These are phyloP conservation scores for Symphodus melops DNA, from an alignment of 2,113 vertebrate species.

Conservation along the genomic window DNA sequence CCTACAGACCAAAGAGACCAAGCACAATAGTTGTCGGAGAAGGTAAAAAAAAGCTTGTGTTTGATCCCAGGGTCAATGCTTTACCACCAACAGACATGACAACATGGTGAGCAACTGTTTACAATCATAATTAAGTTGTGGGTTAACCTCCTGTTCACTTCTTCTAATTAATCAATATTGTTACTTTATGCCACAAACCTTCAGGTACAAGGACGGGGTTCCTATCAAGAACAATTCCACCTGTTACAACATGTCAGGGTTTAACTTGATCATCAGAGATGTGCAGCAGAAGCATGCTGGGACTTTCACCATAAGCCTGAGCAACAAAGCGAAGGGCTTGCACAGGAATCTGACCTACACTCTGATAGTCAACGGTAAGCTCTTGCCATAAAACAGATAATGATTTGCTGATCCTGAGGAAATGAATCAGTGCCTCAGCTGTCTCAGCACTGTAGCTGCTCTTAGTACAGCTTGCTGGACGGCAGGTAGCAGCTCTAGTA, in stretches of 20 bases:
- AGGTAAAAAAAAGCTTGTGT: conserved; percentile 78
- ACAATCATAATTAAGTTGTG: not conserved
- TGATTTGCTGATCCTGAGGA: conserved; percentile 39
- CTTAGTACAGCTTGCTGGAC: conserved; percentile 47
- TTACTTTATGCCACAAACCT: not conserved
- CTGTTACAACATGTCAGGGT: conserved; percentile 80
- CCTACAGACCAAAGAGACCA: conserved; percentile 62
- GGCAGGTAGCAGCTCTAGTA: conserved; percentile 78
- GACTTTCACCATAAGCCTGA: conserved; percentile 86
- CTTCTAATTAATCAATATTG: not conserved
- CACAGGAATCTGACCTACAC: conserved; percentile 86
- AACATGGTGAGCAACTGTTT: conserved; percentile 82
- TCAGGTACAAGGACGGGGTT: conserved; percentile 90
- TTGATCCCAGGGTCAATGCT: conserved; percentile 85
- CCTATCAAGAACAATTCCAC: conserved; percentile 83
- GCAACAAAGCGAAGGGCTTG: conserved; percentile 77
- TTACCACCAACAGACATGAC: conserved; percentile 80
- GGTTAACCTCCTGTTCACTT: not conserved
- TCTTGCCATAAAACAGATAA: conserved; percentile 18
- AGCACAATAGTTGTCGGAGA: conserved; percentile 59
- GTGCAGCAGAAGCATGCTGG: conserved; percentile 85
- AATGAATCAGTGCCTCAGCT: conserved; percentile 35
- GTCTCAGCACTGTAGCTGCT: conserved; percentile 18
- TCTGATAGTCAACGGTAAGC: conserved; percentile 86
- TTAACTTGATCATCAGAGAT: conserved; percentile 83